These are phyloP conservation scores for Leptatherina wallacei DNA, from an alignment of 2,797 vertebrate species.

Conservation along the genomic window DNA sequence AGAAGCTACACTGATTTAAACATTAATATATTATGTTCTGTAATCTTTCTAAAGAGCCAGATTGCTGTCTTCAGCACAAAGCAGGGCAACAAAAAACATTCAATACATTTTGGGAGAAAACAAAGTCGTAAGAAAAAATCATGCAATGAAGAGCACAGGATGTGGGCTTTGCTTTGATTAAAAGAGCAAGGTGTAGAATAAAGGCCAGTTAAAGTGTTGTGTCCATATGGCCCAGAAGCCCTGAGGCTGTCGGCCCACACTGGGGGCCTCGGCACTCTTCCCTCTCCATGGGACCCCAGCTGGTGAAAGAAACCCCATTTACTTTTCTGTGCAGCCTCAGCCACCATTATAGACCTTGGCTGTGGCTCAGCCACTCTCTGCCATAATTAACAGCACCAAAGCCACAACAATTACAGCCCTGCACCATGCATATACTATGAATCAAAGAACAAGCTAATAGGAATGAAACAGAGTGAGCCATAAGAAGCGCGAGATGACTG, in stretches of 20 bases:
- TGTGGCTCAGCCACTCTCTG: constrained; percentile 97
- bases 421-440: constrained; percentile 88
- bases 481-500: constrained; percentile 89
- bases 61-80: constrained; percentile 30
- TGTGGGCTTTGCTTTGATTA: constrained; percentile 87
- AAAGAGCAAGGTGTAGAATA: constrained; percentile 87
- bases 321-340: constrained; percentile 90
- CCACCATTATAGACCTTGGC: constrained; percentile 98
- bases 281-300: constrained; percentile 96
- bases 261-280: constrained; percentile 90
- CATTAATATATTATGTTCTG: constrained; percentile 56
- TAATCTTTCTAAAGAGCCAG: constrained; percentile 32
- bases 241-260: constrained; percentile 88
- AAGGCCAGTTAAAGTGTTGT: constrained; percentile 85
- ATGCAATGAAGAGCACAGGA: constrained; percentile 72
- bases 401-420: constrained; percentile 96
- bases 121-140: constrained; percentile 54
- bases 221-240: constrained; percentile 97
- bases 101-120: constrained; percentile 56
- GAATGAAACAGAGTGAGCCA: constrained; percentile 89
- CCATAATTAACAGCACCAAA: constrained; percentile 99
- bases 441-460: constrained; percentile 94
- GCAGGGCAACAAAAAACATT: constrained; percentile 34
- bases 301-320: constrained; percentile 97
- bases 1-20: constrained; percentile 53